phyloP scores from a whole-genome alignment of 2,888 invertebrate genomes.

The Teleogryllus oceanicus region DNA sequence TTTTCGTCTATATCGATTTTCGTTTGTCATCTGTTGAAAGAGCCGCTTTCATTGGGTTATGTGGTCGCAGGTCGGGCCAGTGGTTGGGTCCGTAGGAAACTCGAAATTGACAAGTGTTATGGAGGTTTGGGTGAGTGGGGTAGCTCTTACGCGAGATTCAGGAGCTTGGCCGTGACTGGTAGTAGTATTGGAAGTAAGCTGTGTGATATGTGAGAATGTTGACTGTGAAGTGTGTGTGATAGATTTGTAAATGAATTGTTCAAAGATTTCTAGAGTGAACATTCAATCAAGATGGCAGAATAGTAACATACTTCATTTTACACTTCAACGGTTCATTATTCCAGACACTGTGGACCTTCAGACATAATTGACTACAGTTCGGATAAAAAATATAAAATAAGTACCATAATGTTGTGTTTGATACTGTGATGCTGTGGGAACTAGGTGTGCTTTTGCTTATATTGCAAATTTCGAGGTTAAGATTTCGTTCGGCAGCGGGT shows the following conservation, averaged over 20 bases:
- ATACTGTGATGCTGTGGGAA: not conserved
- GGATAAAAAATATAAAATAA: no score
- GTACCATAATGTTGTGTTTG: no score
- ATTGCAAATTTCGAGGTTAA: not conserved
- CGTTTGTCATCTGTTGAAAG: not conserved
- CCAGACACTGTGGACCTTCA: no score
- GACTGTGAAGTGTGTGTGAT: not conserved
- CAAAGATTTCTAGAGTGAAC: not conserved
- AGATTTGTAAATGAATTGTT: not conserved
- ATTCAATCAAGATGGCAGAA: not conserved
- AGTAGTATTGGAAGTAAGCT: not conserved
- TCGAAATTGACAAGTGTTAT: constrained; percentile 9
- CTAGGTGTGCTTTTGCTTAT: not conserved
- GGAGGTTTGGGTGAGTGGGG: not conserved
- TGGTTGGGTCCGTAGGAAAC: not conserved
- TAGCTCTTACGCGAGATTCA: not conserved
- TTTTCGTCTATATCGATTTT: no score
- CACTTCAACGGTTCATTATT: no score
- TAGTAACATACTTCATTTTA: no score
- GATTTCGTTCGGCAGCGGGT: not conserved
- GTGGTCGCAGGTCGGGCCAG: not conserved
- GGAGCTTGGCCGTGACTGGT: not conserved
- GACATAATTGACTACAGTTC: no score
- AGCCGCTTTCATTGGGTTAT: not conserved
- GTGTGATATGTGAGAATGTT: not conserved